Percentiles rank a stretch among this genome's conserved stretches.
These are phyloP conservation scores for Meda fulgida DNA, from an alignment of 2,797 vertebrate species.

Conservation along the genomic window DNA sequence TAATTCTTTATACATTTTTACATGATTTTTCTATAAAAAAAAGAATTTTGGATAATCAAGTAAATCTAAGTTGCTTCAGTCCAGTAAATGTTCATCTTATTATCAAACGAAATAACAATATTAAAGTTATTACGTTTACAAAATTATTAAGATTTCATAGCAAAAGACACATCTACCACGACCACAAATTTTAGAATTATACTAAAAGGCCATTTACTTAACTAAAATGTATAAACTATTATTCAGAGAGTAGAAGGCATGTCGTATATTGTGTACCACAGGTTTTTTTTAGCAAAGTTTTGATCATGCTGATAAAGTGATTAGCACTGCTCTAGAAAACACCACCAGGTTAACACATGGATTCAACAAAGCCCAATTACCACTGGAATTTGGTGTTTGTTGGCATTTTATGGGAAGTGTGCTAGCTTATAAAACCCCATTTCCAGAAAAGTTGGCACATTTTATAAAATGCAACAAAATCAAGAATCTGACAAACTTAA, in stretches of 20 bases:
- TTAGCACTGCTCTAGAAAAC: background rate
- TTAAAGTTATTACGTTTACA: background rate
- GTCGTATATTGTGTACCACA: too few species aligned
- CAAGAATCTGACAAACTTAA: too few species aligned
- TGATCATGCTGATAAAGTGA: background rate
- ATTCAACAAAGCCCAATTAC: background rate
- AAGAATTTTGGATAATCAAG: background rate
- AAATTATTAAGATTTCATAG: background rate
- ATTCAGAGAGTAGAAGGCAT: too few species aligned
- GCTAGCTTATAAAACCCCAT: background rate
- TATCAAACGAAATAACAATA: background rate
- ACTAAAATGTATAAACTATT: background rate
- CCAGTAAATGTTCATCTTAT: background rate
- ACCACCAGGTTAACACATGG: background rate
- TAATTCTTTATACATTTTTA: background rate
- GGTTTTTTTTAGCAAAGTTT: too few species aligned
- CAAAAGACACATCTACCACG: background rate
- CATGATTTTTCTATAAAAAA: background rate
- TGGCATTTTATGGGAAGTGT: background rate
- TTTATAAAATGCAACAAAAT: too few species aligned
- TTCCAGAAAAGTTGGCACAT: too few species aligned
- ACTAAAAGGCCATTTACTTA: too few species aligned
- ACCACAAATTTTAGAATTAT: background rate
- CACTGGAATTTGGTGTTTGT: background rate
- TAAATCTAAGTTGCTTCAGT: background rate